Evolutionary conservation across 2,888 invertebrate species (phyloP), one percentile per base, ranked within the genome.

Genomic region (Lapara coniferarum): DNA sequence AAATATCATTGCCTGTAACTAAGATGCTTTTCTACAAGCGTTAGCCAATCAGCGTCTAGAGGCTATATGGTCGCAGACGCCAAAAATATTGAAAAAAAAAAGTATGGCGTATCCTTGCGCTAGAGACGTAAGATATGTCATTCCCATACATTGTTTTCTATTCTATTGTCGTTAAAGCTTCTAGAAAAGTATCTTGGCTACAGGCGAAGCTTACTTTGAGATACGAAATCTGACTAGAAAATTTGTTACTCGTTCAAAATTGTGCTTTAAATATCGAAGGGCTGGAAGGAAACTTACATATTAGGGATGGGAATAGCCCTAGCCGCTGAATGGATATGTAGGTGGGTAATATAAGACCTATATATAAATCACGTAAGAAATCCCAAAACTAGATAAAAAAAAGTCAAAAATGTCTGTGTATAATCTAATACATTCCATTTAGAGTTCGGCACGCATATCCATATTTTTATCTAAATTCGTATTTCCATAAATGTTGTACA

Each of bases 381-480:
- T 58, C 4, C 51, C 51, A 51, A 51, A 30, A 58, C 59, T 59
- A 59, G 10, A 46, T 16, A 16, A 59, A 44, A 25, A 25, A 59
- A 46, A 16, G 59, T 46, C 16, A 12, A 46, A 59, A 59, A 16
- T 59, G 59, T 16, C 59, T n/a, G 12, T 59, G 16, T 37, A 10
- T 59, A 46, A 16, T 44, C 44, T 59, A 37, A 59, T 46, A 46
- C 59, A 59, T 59, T 59, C 59, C 59, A 44, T n/a, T 49, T 63
- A 59, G 44, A 46, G 19, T 55, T 55, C 19, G 3, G 46, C 49
- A 63, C 49, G 63, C 63, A 63, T 63, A 49, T 63, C 19, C 63
- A 49, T 63, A 10, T 58, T 72, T 55, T 72, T 75, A 68, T 69
- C 30, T 10, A 56, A 67, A 68, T 59, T 66, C 51, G 59, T 66